A percentile compares a stretch with the other conserved stretches of the same genome.
Conservation (phyloP, 2,113 vertebrate genomes). For the Entelurus aequoreus region DNA sequence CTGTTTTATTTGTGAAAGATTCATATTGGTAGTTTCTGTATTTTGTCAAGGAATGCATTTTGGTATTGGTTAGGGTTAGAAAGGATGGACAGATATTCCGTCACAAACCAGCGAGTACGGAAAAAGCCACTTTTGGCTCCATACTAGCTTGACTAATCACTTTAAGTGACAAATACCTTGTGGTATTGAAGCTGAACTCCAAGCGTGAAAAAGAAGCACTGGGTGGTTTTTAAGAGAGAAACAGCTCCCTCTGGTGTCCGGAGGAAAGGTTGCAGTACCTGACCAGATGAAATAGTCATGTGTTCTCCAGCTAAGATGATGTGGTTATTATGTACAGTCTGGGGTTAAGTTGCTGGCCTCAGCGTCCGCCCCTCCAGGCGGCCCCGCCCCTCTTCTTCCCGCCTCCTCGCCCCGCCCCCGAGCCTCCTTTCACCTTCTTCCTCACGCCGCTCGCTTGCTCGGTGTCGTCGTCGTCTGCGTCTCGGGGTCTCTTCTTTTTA, state of each 20-base stretch:
- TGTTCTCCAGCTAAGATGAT: background rate
- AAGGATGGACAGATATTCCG: no score
- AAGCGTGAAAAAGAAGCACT: no score
- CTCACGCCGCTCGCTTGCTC: constrained; percentile 86
- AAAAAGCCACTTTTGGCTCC: no score
- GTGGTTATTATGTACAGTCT: constrained; percentile 43
- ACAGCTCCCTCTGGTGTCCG: constrained; percentile 22
- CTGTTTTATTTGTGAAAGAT: no score
- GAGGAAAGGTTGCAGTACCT: background rate
- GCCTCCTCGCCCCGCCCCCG: constrained; percentile 27
- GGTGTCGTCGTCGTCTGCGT: constrained; percentile 71
- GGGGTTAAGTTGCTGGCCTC: constrained; percentile 19
- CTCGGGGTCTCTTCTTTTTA: constrained; percentile 78
- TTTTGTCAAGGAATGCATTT: no score
- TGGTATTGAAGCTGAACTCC: no score
- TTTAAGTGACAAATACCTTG: no score
- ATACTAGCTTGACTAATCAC: no score
- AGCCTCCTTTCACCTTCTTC: constrained; percentile 86
- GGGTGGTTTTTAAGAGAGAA: background rate
- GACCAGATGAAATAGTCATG: no score
- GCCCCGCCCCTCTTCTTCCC: constrained; percentile 46
- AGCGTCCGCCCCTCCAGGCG: constrained; percentile 58
- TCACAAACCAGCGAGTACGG: no score
- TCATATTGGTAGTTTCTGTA: no score
- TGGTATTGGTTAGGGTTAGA: no score